Base-by-base conservation (phyloP, 2,888 invertebrate species). In the Girardia tigrina region DNA sequence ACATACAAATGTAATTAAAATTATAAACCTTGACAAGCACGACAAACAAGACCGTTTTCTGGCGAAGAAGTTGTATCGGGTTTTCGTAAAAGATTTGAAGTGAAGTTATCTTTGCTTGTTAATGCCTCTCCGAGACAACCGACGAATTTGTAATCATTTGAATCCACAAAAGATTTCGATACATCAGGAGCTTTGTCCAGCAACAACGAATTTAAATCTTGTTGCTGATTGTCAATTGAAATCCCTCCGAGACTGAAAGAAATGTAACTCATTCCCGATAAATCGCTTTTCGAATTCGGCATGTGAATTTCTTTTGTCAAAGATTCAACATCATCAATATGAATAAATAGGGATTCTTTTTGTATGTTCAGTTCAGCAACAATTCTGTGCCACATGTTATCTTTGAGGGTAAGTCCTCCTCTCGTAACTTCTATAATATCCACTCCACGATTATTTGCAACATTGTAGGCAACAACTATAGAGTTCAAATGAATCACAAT, bases 11-110 rank as follows among this genome's bases (percentile, higher is more conserved):
- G n/a, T n/a, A n/a, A n/a, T n/a, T n/a, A n/a, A n/a, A n/a, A n/a
- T n/a, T n/a, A n/a, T n/a, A n/a, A 56, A 56, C 56, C 56, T 56
- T 56, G 56, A 56, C 56, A 56, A 6, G 56, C 56, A 20, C 56
- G 56, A 56, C 56, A 56, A 56, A 56, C 6, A 4, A 56, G n/a
- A n/a, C 56, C n/a, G n/a, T 56, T 23, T 16, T 56, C 23, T 4
- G 56, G 56, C 6, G 4, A 16, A 2, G 56, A 56, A 8, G 4
- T 8, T 20, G 23, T 23, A 16, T 56, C n/a, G 2, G 56, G 56
- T 56, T 56, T 56, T n/a, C 23, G 56, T 20, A 56, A 2, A 23
- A 56, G 56, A 56, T 56, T 56, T 6, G 2, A n/a, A 8, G 4
- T 12, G n/a, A 12, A 56, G 23, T n/a, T 16, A 16, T n/a, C 23